Percentiles rank a stretch among this genome's conserved stretches.
Evolutionary conservation across 2,888 invertebrate species (phyloP).

Genomic region (Automeris io): DNA sequence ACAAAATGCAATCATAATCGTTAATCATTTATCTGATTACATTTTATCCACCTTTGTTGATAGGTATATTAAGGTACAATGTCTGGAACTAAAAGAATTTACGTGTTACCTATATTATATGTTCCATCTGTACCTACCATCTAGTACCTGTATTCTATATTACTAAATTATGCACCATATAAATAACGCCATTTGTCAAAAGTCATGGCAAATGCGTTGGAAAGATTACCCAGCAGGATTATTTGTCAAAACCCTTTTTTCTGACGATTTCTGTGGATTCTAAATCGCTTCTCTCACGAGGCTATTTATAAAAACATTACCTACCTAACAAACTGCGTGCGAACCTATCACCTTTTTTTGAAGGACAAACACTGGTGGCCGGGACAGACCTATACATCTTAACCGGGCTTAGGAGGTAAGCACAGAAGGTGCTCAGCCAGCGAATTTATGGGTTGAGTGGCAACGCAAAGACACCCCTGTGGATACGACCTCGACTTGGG

Average conservation of each 20-base stretch:
- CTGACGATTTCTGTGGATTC: constrained; percentile 6
- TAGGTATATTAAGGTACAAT: background rate
- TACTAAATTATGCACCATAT: constrained; percentile 1
- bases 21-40: background rate
- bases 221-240: constrained; percentile 13
- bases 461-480: too few relatives aligned
- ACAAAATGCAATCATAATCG: background rate
- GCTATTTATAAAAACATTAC: too few relatives aligned
- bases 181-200: constrained; percentile 15
- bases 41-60: background rate
- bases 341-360: too few relatives aligned
- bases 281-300: constrained; percentile 2
- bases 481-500: too few relatives aligned
- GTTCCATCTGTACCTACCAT: background rate
- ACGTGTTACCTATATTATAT: background rate
- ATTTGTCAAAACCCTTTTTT: constrained; percentile 10
- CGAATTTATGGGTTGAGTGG: too few relatives aligned
- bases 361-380: too few relatives aligned
- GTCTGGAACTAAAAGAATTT: background rate
- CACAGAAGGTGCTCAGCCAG: too few relatives aligned
- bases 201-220: constrained; percentile 13
- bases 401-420: too few relatives aligned
- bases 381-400: too few relatives aligned
- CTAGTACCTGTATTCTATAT: background rate
- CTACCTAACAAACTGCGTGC: too few relatives aligned